Evolutionary conservation across 2,888 invertebrate species (phyloP).

Genomic region (Scaeva pyrastri): DNA sequence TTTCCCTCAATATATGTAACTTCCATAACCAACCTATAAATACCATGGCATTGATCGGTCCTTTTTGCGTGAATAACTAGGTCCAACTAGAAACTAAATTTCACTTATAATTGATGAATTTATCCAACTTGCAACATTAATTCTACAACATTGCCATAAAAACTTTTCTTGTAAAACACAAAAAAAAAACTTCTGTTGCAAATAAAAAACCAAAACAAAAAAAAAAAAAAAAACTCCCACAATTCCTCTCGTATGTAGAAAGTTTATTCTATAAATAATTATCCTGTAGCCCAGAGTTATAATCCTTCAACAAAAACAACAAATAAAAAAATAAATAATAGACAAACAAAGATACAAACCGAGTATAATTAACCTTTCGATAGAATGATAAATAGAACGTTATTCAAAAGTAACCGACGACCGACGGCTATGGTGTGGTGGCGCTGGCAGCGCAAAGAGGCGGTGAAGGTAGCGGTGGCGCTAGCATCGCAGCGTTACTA

Average conservation of each 20-base stretch:
- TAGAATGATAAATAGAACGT: slow-evolving; percentile 37
- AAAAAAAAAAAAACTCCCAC: not conserved
- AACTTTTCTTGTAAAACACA: slow-evolving; percentile 4
- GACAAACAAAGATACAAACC: slow-evolving; percentile 23
- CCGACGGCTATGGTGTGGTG: too few species aligned
- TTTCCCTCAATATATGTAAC: too few species aligned
- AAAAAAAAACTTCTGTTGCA: not conserved
- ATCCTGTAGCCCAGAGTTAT: not conserved
- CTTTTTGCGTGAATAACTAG: not conserved
- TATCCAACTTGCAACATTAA: slow-evolving; percentile 8
- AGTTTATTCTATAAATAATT: slow-evolving; percentile 22
- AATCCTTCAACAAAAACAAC: not conserved
- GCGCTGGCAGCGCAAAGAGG: too few species aligned
- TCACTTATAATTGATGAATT: slow-evolving; percentile 9
- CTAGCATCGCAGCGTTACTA: slow-evolving; percentile 2
- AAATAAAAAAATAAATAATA: not conserved
- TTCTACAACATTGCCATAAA: not conserved
- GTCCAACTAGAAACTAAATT: not conserved
- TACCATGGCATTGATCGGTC: not conserved
- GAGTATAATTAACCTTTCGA: slow-evolving; percentile 35
- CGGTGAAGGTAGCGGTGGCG: too few species aligned
- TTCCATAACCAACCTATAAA: not conserved
- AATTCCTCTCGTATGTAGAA: not conserved
- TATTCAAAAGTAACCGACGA: not conserved
- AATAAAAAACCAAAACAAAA: not conserved